Evolutionary conservation across 2,113 vertebrate genomes (phyloP), one percentile per base, ranked within the genome.

Genomic region (Trinectes maculatus): DNA sequence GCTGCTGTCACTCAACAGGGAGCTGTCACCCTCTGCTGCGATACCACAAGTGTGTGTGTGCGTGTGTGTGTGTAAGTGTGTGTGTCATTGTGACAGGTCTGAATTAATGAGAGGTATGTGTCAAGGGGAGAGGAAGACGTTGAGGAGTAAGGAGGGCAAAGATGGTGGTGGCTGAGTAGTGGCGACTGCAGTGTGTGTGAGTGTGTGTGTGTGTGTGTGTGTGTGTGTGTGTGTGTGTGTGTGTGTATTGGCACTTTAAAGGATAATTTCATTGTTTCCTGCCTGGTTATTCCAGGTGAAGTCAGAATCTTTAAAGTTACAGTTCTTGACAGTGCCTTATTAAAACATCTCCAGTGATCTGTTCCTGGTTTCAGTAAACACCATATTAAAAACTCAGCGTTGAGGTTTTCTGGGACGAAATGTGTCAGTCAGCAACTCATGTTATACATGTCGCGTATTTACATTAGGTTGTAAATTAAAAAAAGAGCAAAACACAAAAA

Each of bases 21-120:
- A 74, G 73, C 85, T 82, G 82, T 82, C 89, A 90, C 80, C 84
- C 78, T 85, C 48, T 58, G 19, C 29, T 22, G 69, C 67, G 86
- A 69, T 47, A 24, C 61, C 69, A 63, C 6, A 0, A 37, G 56
- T 34, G 58, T 61, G 48, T 62, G 44, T 36, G 43, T 54, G 61
- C 46, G 47, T 42, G 70, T 61, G 52, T 63, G 66, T 39, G 67
- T 36, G 48, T 42, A 19, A 54, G 54, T 68, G 61, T 59, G 71
- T 75, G 75, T 85, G 82, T 79, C 62, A 48, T 19, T 47, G 53
- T 85, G 90, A 89, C 73, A 79, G 74, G 72, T 57, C 81, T 85
- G 83, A 88, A 77, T 89, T 88, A 92, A 91, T 74, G 81, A 91
- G 79, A 82, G 89, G 82, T 86, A 85, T 66, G 84, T 88, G 80